A percentile compares a stretch with the other conserved stretches of the same genome.
These are phyloP conservation scores for Drosophila sulfurigaster DNA, from an alignment of 1,140 invertebrate species.

Conservation along the genomic window DNA sequence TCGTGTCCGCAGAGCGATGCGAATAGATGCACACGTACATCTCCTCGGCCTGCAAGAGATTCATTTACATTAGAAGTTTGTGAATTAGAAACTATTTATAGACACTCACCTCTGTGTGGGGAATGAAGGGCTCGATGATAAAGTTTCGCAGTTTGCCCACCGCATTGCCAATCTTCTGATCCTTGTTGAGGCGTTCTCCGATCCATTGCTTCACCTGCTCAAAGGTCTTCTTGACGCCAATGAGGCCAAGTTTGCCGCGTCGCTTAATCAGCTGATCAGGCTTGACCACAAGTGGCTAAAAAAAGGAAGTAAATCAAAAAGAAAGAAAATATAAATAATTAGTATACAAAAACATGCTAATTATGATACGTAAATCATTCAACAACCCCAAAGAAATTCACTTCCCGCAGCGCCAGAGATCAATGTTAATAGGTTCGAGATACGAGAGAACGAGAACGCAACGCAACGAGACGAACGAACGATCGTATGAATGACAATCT, in stretches of 20 bases:
- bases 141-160: constrained; percentile 96
- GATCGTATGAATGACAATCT: constrained; percentile 40
- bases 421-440: constrained; percentile 40
- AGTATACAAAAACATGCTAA: constrained; percentile 20
- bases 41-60: constrained; percentile 92
- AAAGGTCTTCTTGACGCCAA: constrained; percentile 96
- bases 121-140: constrained; percentile 98
- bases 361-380: constrained; percentile 18
- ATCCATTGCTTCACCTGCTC: constrained; percentile 94
- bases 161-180: constrained; percentile 94
- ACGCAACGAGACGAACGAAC: too few species aligned
- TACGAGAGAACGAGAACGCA: not conserved
- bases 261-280: constrained; percentile 99
- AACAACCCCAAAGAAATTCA: constrained; percentile 27
- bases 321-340: constrained; percentile 51
- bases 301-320: constrained; percentile 39
- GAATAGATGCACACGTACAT: constrained; percentile 99
- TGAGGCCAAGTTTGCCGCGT: constrained; percentile 97
- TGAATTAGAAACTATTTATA: too few species aligned
- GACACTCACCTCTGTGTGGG: constrained; percentile 92
- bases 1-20: constrained; percentile 95
- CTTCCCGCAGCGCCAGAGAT: constrained; percentile 44
- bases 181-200: constrained; percentile 93
- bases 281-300: constrained; percentile 96
- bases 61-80: not conserved